phyloP scores from a whole-genome alignment of 2,113 vertebrate species.

The Cavia aperea region DNA sequence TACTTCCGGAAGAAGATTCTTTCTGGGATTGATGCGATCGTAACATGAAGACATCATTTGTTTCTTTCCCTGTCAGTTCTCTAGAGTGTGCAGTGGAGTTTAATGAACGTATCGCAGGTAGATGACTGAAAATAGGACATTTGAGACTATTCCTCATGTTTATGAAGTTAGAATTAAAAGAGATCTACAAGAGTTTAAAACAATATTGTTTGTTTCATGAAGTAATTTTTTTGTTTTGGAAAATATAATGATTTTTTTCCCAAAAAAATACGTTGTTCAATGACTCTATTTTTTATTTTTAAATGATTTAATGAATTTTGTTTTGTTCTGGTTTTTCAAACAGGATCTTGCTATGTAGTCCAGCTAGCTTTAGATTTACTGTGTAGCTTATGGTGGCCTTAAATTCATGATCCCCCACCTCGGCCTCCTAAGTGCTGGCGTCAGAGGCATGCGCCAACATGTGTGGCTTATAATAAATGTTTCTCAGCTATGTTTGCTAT shows the following conservation, averaged over 20 bases:
- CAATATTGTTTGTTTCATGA: not conserved
- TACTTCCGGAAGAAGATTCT: not conserved
- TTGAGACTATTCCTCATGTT: not conserved
- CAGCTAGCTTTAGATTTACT: not conserved
- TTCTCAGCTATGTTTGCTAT: not conserved
- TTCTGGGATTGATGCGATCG: not conserved
- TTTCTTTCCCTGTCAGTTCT: not conserved
- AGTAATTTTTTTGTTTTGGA: not conserved
- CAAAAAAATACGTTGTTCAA: not conserved
- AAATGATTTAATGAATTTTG: not conserved
- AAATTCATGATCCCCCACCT: not conserved
- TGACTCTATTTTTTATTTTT: not conserved
- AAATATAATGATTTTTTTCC: slow-evolving; percentile 5
- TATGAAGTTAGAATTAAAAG: not conserved
- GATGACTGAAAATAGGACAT: not conserved
- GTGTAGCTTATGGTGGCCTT: not conserved
- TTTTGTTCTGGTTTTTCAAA: not conserved
- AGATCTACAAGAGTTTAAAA: slow-evolving; percentile 1
- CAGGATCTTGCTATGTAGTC: not conserved
- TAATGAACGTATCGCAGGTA: not conserved
- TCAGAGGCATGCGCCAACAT: not conserved
- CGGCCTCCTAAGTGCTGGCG: not conserved
- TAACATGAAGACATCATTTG: not conserved
- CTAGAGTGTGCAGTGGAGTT: not conserved
- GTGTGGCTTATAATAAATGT: not conserved